Base-by-base conservation (phyloP, 2,797 vertebrate genomes). In the Galago senegalensis region DNA sequence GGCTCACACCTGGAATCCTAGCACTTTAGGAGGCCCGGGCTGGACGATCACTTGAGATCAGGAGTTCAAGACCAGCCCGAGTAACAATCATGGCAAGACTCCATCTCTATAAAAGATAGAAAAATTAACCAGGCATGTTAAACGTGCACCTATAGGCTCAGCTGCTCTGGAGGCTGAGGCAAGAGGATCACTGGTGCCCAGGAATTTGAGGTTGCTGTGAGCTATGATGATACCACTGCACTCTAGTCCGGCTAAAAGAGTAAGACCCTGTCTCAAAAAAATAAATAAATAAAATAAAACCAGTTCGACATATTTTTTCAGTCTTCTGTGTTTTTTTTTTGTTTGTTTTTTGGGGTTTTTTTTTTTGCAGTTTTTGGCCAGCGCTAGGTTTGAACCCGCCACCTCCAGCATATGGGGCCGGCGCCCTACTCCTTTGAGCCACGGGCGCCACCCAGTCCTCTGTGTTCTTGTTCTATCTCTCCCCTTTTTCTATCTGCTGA, bases 401-500 rank as follows among this genome's bases (percentile, higher is more conserved):
- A 46, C 46, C 46, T 34, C 34, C 34, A 34, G 34, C 34, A 34
- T 40, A 40, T 5, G 40, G 1, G 40, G 40, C 40, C 7, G 40
- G 40, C 6, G 40, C 40, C 40, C 5, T 40, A 40, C 5, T 5
- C 40, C 40, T 5, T 40, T 40, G 40, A 40, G 40, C 40, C 5
- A 40, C 5, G 1, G 40, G 40, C 40, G 40, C 40, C 40, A 5
- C 40, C 40, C 40, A 40, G 40, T 40, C 40, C 40, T 40, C 40
- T 40, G 40, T 40, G 40, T 34, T 31, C 46, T 46, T 49, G 14
- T 31, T 34, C 37, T 58, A 21, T n/a, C 40, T 23, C 34, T 65
- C 76, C 58, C 20, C 31, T 88, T 80, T 87, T 91, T 91, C 46
- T 46, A 46, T 90, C 53, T 87, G 27, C 70, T 49, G 46, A 73